Evolutionary conservation across 1,140 invertebrate genomes (phyloP).

Genomic region (Oscheius sp.): DNA sequence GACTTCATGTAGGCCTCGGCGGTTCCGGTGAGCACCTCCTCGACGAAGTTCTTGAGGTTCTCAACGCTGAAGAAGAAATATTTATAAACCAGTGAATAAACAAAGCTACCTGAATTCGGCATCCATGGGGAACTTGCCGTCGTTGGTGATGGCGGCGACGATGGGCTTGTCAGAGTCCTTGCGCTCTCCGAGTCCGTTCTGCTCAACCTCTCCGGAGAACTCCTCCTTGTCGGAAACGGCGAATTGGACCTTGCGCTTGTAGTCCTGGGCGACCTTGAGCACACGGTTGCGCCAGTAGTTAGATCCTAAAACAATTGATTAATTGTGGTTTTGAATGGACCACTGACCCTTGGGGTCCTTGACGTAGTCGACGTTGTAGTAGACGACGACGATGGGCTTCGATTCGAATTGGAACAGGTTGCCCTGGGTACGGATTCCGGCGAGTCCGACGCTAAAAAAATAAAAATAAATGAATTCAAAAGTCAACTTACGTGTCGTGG

Average conservation of each 20-base stretch:
- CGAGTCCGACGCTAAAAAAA: conserved; percentile 79
- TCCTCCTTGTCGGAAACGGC: conserved; percentile 86
- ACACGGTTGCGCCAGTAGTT: conserved; percentile 99
- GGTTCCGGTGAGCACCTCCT: conserved; percentile 77
- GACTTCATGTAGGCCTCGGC: conserved; percentile 92
- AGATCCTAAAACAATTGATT: conserved; percentile 69
- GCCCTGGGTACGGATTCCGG: conserved; percentile 80
- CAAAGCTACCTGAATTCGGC: conserved; percentile 77
- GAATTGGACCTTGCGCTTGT: conserved; percentile 75
- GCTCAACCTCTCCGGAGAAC: conserved; percentile 78
- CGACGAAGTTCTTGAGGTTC: conserved; percentile 80
- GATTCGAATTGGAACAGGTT: conserved; percentile 81
- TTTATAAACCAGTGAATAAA: neutral
- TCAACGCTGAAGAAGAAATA: conserved; percentile 71
- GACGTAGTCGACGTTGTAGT: conserved; percentile 89
- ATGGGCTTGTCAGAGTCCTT: conserved; percentile 84
- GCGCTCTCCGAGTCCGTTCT: conserved; percentile 81
- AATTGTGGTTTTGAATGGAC: neutral
- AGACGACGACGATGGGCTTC: conserved; percentile 78
- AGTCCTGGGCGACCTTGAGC: conserved; percentile 87
- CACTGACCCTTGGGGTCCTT: conserved; percentile 82
- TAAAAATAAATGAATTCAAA: neutral
- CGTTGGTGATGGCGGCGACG: conserved; percentile 75
- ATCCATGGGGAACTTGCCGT: conserved; percentile 84
- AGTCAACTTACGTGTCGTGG: conserved; percentile 54